Evolutionary conservation across 2,888 invertebrate genomes (phyloP), one percentile per base, ranked within the genome.

Genomic region (Ecdyonurus torrentis): DNA sequence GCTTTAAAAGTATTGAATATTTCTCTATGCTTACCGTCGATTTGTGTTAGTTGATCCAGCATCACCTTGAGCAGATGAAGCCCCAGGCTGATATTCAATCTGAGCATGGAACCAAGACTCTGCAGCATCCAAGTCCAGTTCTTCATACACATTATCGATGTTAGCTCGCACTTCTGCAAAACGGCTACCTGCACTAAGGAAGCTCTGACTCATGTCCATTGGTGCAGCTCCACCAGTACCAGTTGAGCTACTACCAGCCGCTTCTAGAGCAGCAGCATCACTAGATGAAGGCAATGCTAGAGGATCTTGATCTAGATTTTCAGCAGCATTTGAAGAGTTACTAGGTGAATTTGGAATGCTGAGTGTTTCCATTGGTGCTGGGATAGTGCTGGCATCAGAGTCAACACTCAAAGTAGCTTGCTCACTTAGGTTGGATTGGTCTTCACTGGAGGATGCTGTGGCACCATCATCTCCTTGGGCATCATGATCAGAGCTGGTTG

Each of bases 71-170:
- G 37, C 15, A 10, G 37, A 15, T 10, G 37, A 37, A 5, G 15
- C 2, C 3, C 24, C 25, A 7, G 24, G 24, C 15, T 37, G 24
- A 2, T 52, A 50, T 60, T 64, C 64, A 20, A 64, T 53, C 22
- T 64, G 64, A 7, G 64, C 53, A 3, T 62, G 59, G 20, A 64
- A 23, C 64, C 64, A 64, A 23, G 60, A 24, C n/a, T 52, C 62
- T 25, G 64, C 64, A 10, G 64, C 62, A 60, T 64, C 64, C 55
- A 64, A 24, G 60, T 64, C 64, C 18, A 64, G 23, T 3, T 50
- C 25, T 19, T 62, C 64, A 60, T 37, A 37, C 7, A 37, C 37
- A 15, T 37, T 37, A 15, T 37, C 37, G 15, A 37, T 15, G 15
- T 37, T 37, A 10, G 7, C 37, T 10, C 37, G 37, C 5, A 15